Base-by-base conservation (phyloP, 2,113 vertebrate species). In the Regulus satrapa region DNA sequence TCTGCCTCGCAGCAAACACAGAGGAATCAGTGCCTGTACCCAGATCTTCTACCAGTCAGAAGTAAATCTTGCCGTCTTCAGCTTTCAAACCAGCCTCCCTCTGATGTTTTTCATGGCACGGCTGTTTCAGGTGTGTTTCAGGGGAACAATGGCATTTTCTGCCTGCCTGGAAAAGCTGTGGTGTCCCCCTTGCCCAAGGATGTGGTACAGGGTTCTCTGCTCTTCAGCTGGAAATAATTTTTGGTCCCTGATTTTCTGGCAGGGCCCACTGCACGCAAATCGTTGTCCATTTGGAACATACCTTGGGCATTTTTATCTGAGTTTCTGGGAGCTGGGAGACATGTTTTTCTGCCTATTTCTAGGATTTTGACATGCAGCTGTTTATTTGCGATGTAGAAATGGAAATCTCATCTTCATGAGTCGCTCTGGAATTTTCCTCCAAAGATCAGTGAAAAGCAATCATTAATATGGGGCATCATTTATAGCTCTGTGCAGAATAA, bases 401-500 rank as follows among this genome's bases (percentile, higher is more conserved):
- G 68, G 83, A 81, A 94, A 95, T 78, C 75, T 85, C 88, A 76
- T 96, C 80, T 87, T 81, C 58, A 61, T 26, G 7, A 89, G 51
- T 79, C 63, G 34, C 77, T 46, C 69, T 68, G 72, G 79, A 96
- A 72, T 84, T 77, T 93, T 93, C 82, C 88, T 95, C 77, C 54
- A 31, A 90, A 90, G 72, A 84, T 93, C 89, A 90, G 82, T 56
- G 55, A 61, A 61, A 77, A 93, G 59, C 86, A 84, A 62, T 95
- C 75, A 34, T 94, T 91, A 83, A 94, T 79, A 41, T 61, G 75
- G 56, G 72, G 69, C 68, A 89, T 86, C 79, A 58, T 88, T 94
- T 93, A 89, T 46, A 93, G 87, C 77, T 80, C 76, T 67, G 58
- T 71, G 69, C 77, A 94, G 79, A 96, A 71, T 94, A 95, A 82